phyloP scores from a whole-genome alignment of 2,113 vertebrate species.

The Pelusios castaneus region DNA sequence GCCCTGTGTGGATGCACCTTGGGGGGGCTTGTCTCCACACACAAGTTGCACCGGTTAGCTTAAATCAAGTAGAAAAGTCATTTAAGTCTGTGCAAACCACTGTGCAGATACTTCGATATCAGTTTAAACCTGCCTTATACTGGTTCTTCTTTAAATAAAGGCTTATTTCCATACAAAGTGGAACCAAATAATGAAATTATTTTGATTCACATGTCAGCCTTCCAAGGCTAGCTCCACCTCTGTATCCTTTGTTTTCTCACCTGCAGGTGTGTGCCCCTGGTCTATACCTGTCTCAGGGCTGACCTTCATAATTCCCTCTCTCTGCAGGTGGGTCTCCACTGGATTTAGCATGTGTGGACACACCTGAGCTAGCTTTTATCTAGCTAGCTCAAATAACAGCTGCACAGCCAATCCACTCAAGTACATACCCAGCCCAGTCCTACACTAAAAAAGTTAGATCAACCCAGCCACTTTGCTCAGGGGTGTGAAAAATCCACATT shows the following conservation, averaged over 20 bases:
- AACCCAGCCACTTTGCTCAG: not conserved
- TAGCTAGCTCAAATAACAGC: not conserved
- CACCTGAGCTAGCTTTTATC: not conserved
- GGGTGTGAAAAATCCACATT: not conserved
- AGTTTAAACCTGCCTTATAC: not conserved
- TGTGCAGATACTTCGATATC: rapidly evolving
- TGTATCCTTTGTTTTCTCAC: not conserved
- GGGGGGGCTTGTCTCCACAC: not conserved
- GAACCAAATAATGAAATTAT: not conserved
- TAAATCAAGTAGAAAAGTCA: not conserved
- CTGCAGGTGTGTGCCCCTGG: not conserved
- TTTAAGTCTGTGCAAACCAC: not conserved
- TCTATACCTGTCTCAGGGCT: not conserved
- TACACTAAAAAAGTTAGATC: not conserved
- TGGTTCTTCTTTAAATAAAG: not conserved
- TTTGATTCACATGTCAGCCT: not conserved
- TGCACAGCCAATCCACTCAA: not conserved
- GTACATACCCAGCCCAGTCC: not conserved
- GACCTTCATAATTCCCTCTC: not conserved
- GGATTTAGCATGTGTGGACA: not conserved
- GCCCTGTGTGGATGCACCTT: not conserved
- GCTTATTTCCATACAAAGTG: not conserved
- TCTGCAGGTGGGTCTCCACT: not conserved
- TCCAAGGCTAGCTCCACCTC: not conserved
- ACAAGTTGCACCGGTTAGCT: not conserved